These are phyloP conservation scores for Forbesichthys agassizii DNA, from an alignment of 2,113 vertebrate genomes.

Conservation along the genomic window DNA sequence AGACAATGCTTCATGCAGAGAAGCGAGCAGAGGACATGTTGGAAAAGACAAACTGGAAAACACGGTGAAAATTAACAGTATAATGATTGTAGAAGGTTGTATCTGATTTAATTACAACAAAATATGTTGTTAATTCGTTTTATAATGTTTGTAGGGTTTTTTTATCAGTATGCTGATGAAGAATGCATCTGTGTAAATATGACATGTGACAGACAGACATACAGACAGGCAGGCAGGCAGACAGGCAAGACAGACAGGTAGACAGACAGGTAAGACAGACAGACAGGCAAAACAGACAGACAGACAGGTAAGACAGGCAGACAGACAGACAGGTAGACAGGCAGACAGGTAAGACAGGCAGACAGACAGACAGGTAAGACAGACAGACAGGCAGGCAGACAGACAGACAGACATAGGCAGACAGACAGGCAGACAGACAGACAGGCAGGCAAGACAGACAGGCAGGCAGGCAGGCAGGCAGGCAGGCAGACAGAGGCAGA, in stretches of 20 bases:
- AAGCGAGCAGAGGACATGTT: constrained; percentile 29
- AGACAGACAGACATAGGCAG: too few relatives aligned
- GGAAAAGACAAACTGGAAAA: neutral
- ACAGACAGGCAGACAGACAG: too few relatives aligned
- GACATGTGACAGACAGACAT: neutral
- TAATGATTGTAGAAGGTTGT: neutral
- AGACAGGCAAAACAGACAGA: too few relatives aligned
- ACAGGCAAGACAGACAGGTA: too few relatives aligned
- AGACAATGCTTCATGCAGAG: constrained; percentile 46
- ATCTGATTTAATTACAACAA: constrained; percentile 1
- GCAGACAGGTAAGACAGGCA: too few relatives aligned
- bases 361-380: too few relatives aligned
- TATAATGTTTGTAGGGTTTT: neutral
- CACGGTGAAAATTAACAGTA: constrained; percentile 35
- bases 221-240: neutral
- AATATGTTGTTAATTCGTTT: constrained; percentile 21
- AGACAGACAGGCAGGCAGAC: too few relatives aligned
- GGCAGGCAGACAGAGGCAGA: constrained; percentile 75
- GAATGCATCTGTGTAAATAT: neutral
- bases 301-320: too few relatives aligned
- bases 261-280: too few relatives aligned
- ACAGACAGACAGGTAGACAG: too few relatives aligned
- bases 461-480: too few relatives aligned
- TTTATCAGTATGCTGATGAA: neutral
- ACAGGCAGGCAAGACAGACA: constrained; percentile 87